These are phyloP conservation scores for Neolamprologus sp. DNA, from an alignment of 2,113 vertebrate species.

Conservation along the genomic window DNA sequence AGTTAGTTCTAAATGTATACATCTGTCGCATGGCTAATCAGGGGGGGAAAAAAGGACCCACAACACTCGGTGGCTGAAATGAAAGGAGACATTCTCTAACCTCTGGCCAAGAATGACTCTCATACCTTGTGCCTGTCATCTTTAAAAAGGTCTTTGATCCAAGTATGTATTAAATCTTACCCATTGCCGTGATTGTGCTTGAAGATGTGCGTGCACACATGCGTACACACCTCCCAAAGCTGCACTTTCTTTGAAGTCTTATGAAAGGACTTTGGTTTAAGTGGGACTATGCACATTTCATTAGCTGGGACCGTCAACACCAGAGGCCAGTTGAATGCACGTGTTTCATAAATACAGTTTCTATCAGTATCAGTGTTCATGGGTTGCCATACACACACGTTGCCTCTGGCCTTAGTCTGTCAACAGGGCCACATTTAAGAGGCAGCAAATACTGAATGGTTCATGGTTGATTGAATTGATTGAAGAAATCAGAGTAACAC, in stretches of 20 bases:
- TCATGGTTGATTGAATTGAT: background rate
- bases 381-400: conserved; percentile 49
- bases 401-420: conserved; percentile 76
- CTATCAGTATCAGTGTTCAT: conserved; percentile 73
- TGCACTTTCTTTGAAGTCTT: conserved; percentile 38
- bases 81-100: conserved; percentile 22
- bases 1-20: background rate
- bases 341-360: conserved; percentile 64
- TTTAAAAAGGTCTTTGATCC: conserved; percentile 43
- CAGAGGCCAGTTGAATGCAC: background rate
- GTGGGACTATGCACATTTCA: conserved; percentile 18
- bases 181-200: background rate
- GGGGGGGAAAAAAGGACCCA: background rate
- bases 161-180: conserved; percentile 16
- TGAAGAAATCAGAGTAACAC: background rate
- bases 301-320: conserved; percentile 32
- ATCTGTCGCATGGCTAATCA: background rate
- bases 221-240: background rate
- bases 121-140: conserved; percentile 29
- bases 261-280: conserved; percentile 31
- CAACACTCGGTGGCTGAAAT: background rate
- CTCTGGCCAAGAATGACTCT: conserved; percentile 10
- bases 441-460: conserved; percentile 77
- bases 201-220: background rate
- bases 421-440: conserved; percentile 82